Percentiles rank a stretch among this genome's conserved stretches.
phyloP scores from a whole-genome alignment of 1,140 invertebrate species.

The Halictus rubicundus region DNA sequence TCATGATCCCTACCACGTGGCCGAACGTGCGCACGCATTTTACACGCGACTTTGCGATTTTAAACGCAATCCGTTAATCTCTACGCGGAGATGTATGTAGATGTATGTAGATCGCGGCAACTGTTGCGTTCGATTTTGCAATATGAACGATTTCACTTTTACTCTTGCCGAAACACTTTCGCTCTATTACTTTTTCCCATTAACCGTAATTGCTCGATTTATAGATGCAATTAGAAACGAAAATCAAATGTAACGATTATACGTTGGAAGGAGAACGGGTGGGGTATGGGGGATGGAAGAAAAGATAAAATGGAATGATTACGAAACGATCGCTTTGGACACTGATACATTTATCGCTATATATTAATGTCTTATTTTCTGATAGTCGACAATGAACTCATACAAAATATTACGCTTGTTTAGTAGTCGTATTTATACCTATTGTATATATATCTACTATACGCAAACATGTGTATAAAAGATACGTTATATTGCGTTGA shows the following conservation, averaged over 20 bases:
- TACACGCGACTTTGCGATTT: slow-evolving; percentile 4
- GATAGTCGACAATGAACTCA: not conserved
- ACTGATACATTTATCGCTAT: slow-evolving; percentile 11
- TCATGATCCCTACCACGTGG: slow-evolving; percentile 28
- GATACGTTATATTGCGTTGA: not conserved
- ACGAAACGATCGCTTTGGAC: not conserved
- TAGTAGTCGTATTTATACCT: too few relatives aligned
- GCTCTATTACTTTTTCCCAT: not conserved
- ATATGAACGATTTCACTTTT: not conserved
- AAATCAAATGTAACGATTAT: not conserved
- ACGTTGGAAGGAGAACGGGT: not conserved
- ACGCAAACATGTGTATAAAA: slow-evolving; percentile 6
- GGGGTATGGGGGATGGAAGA: too few relatives aligned
- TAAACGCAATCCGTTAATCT: slow-evolving; percentile 4
- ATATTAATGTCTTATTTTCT: slow-evolving; percentile 6
- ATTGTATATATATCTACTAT: not conserved
- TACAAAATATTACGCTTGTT: slow-evolving; percentile 21
- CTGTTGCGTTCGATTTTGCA: slow-evolving; percentile 4
- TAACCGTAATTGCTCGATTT: not conserved
- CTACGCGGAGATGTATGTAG: not conserved
- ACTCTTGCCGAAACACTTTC: not conserved
- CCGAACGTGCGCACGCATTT: slow-evolving; percentile 33
- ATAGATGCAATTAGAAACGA: not conserved
- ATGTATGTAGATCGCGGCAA: not conserved
- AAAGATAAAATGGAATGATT: slow-evolving; percentile 4